Evolutionary conservation across 2,797 vertebrate species (phyloP), one percentile per base, ranked within the genome.

Genomic region (Ispidina picta): DNA sequence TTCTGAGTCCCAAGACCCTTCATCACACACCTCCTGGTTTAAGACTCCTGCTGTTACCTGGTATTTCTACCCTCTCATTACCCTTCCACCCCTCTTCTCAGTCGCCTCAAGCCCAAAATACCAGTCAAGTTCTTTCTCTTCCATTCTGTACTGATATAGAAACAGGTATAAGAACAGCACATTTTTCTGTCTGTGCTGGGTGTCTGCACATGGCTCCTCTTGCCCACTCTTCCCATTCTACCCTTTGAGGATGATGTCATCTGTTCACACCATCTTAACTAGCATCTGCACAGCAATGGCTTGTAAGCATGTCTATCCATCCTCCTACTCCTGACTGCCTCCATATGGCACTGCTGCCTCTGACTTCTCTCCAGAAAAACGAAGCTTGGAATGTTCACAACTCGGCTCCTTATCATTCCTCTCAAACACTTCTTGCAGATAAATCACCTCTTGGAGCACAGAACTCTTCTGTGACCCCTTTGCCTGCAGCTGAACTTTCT

Each of bases 261-360:
- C 91, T 94, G 86, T 95, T 96, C 92, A 88, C 94, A 95, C 94
- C 80, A 92, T 95, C 89, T 95, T 79, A 91, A 89, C 88, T 86
- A 96, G 94, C 92, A 95, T 93, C 93, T 96, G 93, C 80, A 93
- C 71, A 92, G 95, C 89, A 85, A 93, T 93, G 90, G 94, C 89
- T 94, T 93, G 81, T 80, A 89, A 93, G 89, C 89, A 83, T 91
- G 94, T 95, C 93, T 95, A 95, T 90, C 94, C 95, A 93, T 91
- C 93, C 95, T 90, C 93, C 89, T 92, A 93, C 91, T 94, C 92
- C 78, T 58, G 71, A 84, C 59, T 95, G 88, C 91, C 91, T 96
- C 95, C 92, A 96, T 96, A 95, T 95, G 92, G 92, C 90, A 80
- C 91, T 69, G 19, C 95, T 95, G 89, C 83, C 93, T 75, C 81